Evolutionary conservation across 2,797 vertebrate genomes (phyloP).

Genomic region (Hozukius guyotensis): DNA sequence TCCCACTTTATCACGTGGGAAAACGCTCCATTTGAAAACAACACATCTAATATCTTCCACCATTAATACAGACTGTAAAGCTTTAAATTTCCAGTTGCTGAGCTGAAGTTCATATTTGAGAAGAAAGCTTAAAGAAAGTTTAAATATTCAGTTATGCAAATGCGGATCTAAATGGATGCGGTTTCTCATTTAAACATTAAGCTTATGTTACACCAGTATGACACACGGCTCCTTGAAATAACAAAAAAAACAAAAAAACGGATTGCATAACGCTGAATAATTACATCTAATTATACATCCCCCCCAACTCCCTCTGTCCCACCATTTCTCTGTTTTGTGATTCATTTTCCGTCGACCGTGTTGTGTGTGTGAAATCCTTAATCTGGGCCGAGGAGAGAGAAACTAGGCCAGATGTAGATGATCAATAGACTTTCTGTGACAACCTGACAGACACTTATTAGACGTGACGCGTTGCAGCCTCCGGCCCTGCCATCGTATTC

Average conservation of each 20-base stretch:
- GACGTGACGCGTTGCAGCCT: slow-evolving; percentile 41
- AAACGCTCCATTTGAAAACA: slow-evolving; percentile 1
- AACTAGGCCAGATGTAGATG: slow-evolving; percentile 54
- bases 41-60: not conserved
- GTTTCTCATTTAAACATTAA: slow-evolving; percentile 45
- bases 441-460: slow-evolving; percentile 55
- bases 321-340: slow-evolving; percentile 25
- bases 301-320: slow-evolving; percentile 23
- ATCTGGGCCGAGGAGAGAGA: slow-evolving; percentile 27
- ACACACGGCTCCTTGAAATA: slow-evolving; percentile 33
- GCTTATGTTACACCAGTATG: slow-evolving; percentile 31
- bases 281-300: slow-evolving; percentile 54
- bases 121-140: not conserved
- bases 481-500: slow-evolving; percentile 34
- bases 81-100: not conserved
- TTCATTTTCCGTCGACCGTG: slow-evolving; percentile 9
- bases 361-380: slow-evolving; percentile 33
- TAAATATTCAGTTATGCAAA: slow-evolving; percentile 45
- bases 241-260: not conserved
- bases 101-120: slow-evolving; percentile 1
- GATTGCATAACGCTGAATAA: slow-evolving; percentile 54
- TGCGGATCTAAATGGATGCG: slow-evolving; percentile 17
- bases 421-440: slow-evolving; percentile 54
- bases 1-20: not conserved
- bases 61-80: not conserved